These are phyloP conservation scores for Octonoba sinensis DNA, from an alignment of 2,888 invertebrate genomes.

Conservation along the genomic window DNA sequence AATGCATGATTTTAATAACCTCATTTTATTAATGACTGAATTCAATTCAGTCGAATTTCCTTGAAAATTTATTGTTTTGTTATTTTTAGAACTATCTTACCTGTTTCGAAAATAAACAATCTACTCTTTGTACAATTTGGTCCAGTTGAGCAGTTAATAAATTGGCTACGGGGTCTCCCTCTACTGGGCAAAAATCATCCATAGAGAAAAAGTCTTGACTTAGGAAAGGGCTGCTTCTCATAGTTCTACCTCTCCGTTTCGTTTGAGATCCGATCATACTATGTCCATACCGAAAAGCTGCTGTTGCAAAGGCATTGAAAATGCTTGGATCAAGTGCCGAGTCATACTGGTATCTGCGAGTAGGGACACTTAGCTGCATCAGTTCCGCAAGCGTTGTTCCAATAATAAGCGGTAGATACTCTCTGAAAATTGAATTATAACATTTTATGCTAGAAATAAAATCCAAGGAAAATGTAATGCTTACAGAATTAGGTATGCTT, in stretches of 20 bases:
- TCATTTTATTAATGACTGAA: too few species aligned
- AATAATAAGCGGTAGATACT: slow-evolving; percentile 30
- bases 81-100: slow-evolving; percentile 1
- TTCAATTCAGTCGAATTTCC: too few species aligned
- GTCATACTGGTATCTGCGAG: slow-evolving; percentile 86
- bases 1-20: too few species aligned
- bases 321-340: slow-evolving; percentile 86
- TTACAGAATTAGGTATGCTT: background rate
- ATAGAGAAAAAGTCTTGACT: slow-evolving; percentile 74
- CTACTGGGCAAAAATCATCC: slow-evolving; percentile 82
- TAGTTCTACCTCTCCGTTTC: slow-evolving; percentile 27
- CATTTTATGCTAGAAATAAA: background rate
- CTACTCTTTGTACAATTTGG: slow-evolving; percentile 94
- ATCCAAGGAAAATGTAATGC: background rate
- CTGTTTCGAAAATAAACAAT: slow-evolving; percentile 88
- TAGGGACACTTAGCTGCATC: slow-evolving; percentile 27
- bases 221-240: slow-evolving; percentile 81
- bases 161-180: slow-evolving; percentile 89
- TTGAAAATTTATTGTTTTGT: background rate
- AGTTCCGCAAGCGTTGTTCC: slow-evolving; percentile 5
- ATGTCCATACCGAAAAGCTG: slow-evolving; percentile 92
- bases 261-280: slow-evolving; percentile 80
- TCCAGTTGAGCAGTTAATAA: slow-evolving; percentile 93
- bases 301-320: slow-evolving; percentile 88
- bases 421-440: background rate